phyloP scores from a whole-genome alignment of 2,113 vertebrate species.

The Sturnira hondurensis region DNA sequence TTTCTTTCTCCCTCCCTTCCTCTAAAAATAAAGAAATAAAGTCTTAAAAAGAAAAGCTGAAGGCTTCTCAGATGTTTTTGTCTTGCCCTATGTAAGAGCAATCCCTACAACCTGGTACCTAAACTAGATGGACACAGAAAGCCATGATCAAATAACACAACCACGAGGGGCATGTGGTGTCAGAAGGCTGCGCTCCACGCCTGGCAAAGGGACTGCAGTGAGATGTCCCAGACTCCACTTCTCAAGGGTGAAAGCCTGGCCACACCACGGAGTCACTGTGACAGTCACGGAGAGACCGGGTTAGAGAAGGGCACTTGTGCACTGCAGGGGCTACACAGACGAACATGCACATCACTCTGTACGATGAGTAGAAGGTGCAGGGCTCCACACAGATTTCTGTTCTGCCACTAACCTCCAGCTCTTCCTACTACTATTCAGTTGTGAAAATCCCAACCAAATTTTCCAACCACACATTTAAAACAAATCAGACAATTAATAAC shows the following conservation, averaged over 20 bases:
- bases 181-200: background rate
- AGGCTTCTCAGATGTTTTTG: background rate
- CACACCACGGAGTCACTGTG: accelerated
- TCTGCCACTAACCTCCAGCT: background rate
- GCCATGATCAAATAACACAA: background rate
- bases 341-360: background rate
- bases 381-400: background rate
- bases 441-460: background rate
- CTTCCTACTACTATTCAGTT: background rate
- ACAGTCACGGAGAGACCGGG: background rate
- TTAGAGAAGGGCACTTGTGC: background rate
- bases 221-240: background rate
- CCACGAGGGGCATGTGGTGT: background rate
- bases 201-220: background rate
- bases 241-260: background rate
- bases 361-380: background rate
- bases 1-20: too few species aligned
- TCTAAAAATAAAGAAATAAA: too few species aligned
- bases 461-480: background rate
- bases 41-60: too few species aligned
- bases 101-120: background rate
- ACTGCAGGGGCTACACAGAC: background rate
- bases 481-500: background rate
- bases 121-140: background rate
- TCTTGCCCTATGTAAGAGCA: background rate